A percentile compares a stretch with the other conserved stretches of the same genome.
phyloP scores from a whole-genome alignment of 2,797 vertebrate genomes.

The Falco rusticolus region DNA sequence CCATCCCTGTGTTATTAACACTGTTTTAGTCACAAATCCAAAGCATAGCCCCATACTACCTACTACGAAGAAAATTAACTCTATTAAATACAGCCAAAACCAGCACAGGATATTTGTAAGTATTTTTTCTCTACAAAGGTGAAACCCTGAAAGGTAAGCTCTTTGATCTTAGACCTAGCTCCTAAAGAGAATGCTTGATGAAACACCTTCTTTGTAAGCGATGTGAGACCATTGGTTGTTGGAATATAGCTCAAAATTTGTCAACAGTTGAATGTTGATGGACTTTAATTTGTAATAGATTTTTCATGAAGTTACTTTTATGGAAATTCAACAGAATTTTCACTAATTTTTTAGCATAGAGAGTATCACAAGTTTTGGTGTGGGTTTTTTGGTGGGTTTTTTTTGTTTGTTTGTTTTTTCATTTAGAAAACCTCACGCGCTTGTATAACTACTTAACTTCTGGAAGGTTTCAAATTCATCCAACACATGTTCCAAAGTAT shows the following conservation, averaged over 20 bases:
- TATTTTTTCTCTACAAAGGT: neutral
- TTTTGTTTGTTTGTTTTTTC: neutral
- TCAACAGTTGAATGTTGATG: neutral
- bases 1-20: too few species aligned
- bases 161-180: neutral
- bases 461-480: neutral
- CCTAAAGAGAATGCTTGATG: neutral
- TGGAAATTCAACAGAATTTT: neutral
- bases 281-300: neutral
- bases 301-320: neutral
- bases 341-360: neutral
- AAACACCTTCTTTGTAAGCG: neutral
- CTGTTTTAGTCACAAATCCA: too few species aligned
- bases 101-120: neutral
- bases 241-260: neutral
- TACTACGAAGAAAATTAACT: neutral
- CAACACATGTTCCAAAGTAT: neutral
- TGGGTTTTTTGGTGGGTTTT: fast-evolving
- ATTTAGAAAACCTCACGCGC: neutral
- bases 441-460: neutral
- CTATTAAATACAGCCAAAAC: neutral
- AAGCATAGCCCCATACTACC: too few species aligned
- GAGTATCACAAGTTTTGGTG: neutral
- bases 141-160: neutral
- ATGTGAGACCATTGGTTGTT: neutral